Conservation (phyloP, 2,797 vertebrate species). For the Poeciliopsis presidionis region DNA sequence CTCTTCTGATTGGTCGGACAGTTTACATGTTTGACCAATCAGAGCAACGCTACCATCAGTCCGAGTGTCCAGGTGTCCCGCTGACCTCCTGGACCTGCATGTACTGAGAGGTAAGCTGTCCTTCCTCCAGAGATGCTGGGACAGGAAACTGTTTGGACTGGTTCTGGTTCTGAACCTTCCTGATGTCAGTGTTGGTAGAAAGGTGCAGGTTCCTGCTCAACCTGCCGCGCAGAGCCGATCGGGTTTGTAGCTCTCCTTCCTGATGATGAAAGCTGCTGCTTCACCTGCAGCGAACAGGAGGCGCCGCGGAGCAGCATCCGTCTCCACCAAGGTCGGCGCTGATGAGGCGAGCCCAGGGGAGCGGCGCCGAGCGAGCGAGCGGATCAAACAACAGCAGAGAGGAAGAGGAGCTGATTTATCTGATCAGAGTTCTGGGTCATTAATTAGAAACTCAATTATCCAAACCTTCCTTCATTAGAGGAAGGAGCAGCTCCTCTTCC, state of each 20-base stretch:
- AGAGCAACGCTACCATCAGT: no score
- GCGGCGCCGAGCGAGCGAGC: constrained; percentile 47
- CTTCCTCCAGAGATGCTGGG: no score
- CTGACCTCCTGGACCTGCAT: no score
- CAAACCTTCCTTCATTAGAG: constrained; percentile 96
- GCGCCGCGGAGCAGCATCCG: constrained; percentile 9
- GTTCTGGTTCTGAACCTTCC: no score
- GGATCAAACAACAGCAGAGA: constrained; percentile 58
- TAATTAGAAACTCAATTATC: constrained; percentile 99
- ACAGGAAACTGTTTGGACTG: no score
- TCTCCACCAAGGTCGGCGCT: constrained; percentile 80
- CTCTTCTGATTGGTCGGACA: no score
- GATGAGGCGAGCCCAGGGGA: constrained; percentile 87
- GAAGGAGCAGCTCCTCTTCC: constrained; percentile 75
- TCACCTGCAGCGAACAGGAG: constrained; percentile 8
- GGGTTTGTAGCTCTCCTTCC: background rate
- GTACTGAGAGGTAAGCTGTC: no score
- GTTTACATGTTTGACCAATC: no score
- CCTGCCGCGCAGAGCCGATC: background rate
- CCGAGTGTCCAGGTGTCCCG: no score
- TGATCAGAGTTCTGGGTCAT: constrained; percentile 95
- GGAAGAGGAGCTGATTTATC: constrained; percentile 84
- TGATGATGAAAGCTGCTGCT: background rate
- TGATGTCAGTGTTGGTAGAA: no score
- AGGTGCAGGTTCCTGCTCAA: background rate